phyloP scores from a whole-genome alignment of 2,888 invertebrate species.

The Heliconius aoede region DNA sequence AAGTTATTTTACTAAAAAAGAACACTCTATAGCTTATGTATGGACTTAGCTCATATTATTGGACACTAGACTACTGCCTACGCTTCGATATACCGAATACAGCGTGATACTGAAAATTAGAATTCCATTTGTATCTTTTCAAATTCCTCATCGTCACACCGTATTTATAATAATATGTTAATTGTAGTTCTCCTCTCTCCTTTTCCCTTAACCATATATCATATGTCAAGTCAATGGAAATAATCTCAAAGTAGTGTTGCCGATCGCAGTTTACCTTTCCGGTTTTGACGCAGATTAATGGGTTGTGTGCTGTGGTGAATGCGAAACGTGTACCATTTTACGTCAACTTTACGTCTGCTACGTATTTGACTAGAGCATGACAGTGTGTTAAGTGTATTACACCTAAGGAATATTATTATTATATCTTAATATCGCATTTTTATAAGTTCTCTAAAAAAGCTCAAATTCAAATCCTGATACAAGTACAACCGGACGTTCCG shows the following conservation, averaged over 20 bases:
- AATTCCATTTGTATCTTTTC: background rate
- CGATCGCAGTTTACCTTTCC: constrained; percentile 63
- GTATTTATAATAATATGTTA: constrained; percentile 13
- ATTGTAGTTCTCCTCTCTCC: background rate
- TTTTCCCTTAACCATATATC: constrained; percentile 49
- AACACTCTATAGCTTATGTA: no score
- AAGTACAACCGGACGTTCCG: background rate
- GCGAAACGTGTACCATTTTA: constrained; percentile 53
- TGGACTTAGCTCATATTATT: no score
- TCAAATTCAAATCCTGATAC: background rate
- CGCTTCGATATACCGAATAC: no score
- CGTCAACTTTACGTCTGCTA: constrained; percentile 43
- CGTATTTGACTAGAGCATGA: constrained; percentile 41
- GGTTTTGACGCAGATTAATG: constrained; percentile 72
- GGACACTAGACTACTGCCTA: no score
- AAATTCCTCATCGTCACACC: background rate
- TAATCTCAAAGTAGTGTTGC: constrained; percentile 67
- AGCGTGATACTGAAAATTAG: background rate
- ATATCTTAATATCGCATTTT: background rate
- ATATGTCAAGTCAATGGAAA: constrained; percentile 68
- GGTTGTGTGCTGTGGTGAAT: constrained; percentile 58
- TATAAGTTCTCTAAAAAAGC: background rate
- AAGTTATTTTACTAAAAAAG: no score
- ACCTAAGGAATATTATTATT: background rate
- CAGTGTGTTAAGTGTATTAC: constrained; percentile 37